Base-by-base conservation (phyloP, 37 sponge, comb jelly and placozoan genomes). In the Cliona cf. orientalis region DNA sequence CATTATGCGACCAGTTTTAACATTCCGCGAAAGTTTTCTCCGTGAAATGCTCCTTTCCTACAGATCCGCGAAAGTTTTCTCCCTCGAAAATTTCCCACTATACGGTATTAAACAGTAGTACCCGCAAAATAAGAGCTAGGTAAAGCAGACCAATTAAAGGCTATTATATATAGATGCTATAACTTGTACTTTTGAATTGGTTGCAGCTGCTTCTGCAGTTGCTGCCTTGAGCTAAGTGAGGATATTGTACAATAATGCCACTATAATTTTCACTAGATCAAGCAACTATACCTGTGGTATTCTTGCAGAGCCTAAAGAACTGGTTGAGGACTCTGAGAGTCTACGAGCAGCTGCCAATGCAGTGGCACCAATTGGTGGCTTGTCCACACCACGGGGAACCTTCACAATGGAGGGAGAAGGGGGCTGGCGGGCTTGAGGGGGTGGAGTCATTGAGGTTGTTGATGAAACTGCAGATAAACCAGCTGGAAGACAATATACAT, bases 241-340 rank as follows among this genome's bases (percentile, higher is more conserved):
- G n/a, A n/a, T n/a, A n/a, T n/a, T n/a, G n/a, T n/a, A n/a, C 55
- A 11, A 19, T 17, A 11, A 11, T 17, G 11, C 55, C 55, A 11
- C 55, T 17, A 21, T 17, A 11, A 49, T 17, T 17, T 49, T 17
- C n/a, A n/a, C n/a, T n/a, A n/a, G n/a, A n/a, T n/a, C n/a, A n/a
- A n/a, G n/a, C n/a, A n/a, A n/a, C 3, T 29, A 1, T 29, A 73
- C 74, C 57, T 74, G 75, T 21, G 5, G 44, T 29, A 31, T 19
- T 35, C 75, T 28, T 17, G 58, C 29, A 57, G 75, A 74, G 1
- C 42, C 77, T 2, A 59, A 33, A 17, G 63, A 76, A 39, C 77
- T 76, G 62, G 42, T 62, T 62, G 77, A 76, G 46, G 77, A 76
- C 3, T 76, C 77, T 28, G 44, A 43, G 2, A 31, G 77, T 3